Evolutionary conservation across 2,797 vertebrate genomes (phyloP).

Genomic region (Clarias pachynema): DNA sequence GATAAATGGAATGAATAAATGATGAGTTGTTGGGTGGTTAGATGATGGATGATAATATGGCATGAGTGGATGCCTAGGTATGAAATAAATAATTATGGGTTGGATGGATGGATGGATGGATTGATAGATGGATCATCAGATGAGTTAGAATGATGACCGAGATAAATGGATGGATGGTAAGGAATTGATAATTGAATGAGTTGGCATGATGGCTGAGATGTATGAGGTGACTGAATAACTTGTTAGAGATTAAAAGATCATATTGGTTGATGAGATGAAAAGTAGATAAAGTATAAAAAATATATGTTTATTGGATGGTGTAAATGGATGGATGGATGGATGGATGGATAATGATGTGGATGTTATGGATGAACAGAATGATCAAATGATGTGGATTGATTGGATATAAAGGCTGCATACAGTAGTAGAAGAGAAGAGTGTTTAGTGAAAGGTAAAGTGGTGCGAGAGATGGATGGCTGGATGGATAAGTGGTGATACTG

Average conservation of each 20-base stretch:
- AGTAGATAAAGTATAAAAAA: too few relatives aligned
- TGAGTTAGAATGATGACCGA: neutral
- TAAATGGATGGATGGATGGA: neutral
- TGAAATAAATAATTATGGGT: neutral
- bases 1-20: neutral
- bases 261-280: too few relatives aligned
- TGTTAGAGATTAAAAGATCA: too few relatives aligned
- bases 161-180: neutral
- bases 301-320: too few relatives aligned
- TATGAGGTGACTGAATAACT: too few relatives aligned
- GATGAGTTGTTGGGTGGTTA: neutral
- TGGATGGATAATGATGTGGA: neutral
- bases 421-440: too few relatives aligned
- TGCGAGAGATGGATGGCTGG: neutral
- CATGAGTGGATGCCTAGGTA: neutral
- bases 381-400: neutral
- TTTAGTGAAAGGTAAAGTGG: neutral
- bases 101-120: neutral
- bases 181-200: too few relatives aligned
- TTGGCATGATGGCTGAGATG: too few relatives aligned
- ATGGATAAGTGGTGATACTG: too few relatives aligned
- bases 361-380: neutral
- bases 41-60: neutral
- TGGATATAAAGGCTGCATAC: neutral
- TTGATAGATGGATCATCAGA: neutral